These are phyloP conservation scores for Cylindroiulus punctatus DNA, from an alignment of 2,888 invertebrate genomes.

Conservation along the genomic window DNA sequence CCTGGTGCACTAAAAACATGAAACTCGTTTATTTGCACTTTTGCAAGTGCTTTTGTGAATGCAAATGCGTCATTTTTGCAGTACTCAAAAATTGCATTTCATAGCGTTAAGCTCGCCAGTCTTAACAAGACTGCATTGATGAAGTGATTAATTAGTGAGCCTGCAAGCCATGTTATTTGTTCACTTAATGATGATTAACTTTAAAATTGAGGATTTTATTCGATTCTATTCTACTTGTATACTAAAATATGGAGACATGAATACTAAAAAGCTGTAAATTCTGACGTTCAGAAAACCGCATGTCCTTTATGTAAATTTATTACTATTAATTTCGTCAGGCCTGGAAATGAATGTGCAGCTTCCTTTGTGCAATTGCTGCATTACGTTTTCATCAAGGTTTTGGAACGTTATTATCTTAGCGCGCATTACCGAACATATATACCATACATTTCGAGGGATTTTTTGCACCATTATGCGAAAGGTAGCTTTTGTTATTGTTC, in stretches of 20 bases:
- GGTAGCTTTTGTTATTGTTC: conserved; percentile 24
- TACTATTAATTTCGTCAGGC: neutral
- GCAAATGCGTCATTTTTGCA: neutral
- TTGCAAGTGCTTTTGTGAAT: neutral
- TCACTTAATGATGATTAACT: conserved; percentile 43
- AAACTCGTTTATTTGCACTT: conserved; percentile 18
- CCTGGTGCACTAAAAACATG: conserved; percentile 10
- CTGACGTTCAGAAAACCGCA: neutral
- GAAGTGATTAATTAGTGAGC: conserved; percentile 19
- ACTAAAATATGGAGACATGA: too few species aligned
- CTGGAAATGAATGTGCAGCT: neutral
- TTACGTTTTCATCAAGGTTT: neutral
- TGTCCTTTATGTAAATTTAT: neutral
- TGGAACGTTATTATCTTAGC: conserved; percentile 24
- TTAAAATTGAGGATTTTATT: neutral
- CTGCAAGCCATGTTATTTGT: neutral
- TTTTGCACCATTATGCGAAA: conserved; percentile 7
- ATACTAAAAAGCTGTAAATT: too few species aligned
- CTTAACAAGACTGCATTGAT: neutral
- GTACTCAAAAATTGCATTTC: neutral
- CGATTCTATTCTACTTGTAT: neutral
- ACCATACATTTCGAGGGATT: neutral
- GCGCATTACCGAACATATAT: neutral
- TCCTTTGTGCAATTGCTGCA: neutral
- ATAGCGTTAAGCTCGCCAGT: neutral